phyloP scores from a whole-genome alignment of 64 coral and sea anemone genomes.

The Dendrophyllia cribrosa region DNA sequence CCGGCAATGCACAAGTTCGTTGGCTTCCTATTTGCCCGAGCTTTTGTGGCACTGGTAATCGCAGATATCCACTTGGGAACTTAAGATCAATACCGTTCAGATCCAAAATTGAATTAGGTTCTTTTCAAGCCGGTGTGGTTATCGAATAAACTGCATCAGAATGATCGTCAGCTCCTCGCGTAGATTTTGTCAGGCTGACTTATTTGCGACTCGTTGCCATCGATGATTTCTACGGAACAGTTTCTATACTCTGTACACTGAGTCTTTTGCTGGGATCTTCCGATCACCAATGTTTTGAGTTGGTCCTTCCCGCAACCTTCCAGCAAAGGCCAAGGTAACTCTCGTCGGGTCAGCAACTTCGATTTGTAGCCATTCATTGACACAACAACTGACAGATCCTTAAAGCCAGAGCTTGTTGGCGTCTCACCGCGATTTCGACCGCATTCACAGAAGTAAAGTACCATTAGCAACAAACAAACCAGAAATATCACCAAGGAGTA shows the following conservation, averaged over 20 bases:
- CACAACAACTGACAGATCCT: neutral
- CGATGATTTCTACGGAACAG: neutral
- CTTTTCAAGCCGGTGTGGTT: neutral
- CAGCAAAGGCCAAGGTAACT: neutral
- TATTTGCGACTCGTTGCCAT: neutral
- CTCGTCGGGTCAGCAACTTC: slow-evolving; percentile 5
- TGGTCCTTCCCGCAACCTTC: neutral
- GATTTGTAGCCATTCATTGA: neutral
- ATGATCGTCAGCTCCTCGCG: neutral
- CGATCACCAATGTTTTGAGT: neutral
- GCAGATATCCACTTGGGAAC: no score
- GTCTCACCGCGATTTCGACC: neutral
- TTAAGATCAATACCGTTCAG: neutral
- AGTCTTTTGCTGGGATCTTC: neutral
- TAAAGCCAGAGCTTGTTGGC: neutral
- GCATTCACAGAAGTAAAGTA: slow-evolving; percentile 35
- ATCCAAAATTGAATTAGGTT: neutral
- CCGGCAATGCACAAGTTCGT: no score
- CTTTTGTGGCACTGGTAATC: no score
- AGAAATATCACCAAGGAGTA: slow-evolving; percentile 24
- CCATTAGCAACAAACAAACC: slow-evolving; percentile 1
- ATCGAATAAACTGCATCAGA: neutral
- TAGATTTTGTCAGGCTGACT: slow-evolving; percentile 17
- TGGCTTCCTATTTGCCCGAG: no score
- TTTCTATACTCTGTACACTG: neutral